Evolutionary conservation across 2,888 invertebrate species (phyloP), one percentile per base, ranked within the genome.

Genomic region (Lathronympha strigana): DNA sequence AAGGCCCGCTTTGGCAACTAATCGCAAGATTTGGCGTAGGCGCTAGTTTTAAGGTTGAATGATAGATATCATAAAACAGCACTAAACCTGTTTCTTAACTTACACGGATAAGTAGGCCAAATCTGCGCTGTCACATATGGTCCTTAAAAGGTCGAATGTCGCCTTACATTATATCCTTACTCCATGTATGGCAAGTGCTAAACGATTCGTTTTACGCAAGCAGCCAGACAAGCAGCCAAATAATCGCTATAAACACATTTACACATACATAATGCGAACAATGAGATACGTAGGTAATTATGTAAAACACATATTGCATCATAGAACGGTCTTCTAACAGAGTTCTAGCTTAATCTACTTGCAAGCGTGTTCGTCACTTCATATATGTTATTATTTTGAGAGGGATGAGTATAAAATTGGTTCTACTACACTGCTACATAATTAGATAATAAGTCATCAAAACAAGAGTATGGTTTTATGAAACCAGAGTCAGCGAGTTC

Each of bases 281-380:
- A 51, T 51, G 19, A 15, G 17, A 25, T 47, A 51, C 19, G 19
- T 31, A 31, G 11, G 31, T 19, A 31, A 45, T 23, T 45, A 6
- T n/a, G 51, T 33, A 25, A 43, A 33, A 51, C 33, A 51, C 21
- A 23, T 47, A n/a, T 51, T 51, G 33, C 51, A 33, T 51, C 51
- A 51, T 33, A 51, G 13, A 33, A 21, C 51, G 51, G 51, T 51
- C 51, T 33, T 3, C 50, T 31, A 49, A 4, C 9, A 31, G 11
- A 31, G 21, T 50, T 11, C 31, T 31, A 50, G 28, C 11, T 50
- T 8, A 0, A 45, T 2, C 0, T 49, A 15, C 31, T 17, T 31
- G 13, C 4, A 28, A 19, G 17, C 50, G 11, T 17, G 2, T 17
- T 17, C 2, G 28, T 28, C n/a, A 25, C 11, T 11, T 13, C 19